Evolutionary conservation across 2,797 vertebrate genomes (phyloP), one percentile per base, ranked within the genome.

Genomic region (Myoxocephalus aenaeus): DNA sequence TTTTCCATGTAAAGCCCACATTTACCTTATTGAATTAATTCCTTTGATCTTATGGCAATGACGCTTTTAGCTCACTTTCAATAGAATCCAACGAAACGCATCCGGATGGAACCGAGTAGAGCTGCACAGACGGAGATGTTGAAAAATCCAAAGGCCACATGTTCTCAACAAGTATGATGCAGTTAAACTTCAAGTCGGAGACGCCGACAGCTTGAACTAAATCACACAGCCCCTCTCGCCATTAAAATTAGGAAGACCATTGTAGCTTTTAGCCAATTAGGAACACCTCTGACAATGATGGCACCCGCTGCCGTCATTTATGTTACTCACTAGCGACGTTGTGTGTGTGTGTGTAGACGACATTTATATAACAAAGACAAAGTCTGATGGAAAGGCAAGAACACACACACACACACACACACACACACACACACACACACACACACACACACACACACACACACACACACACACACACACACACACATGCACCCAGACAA

Each of bases 261-360:
- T 14, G 66, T 54, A 53, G 46, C 63, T 81, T 86, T 67, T 34
- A 51, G 56, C 81, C 81, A 91, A 82, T 88, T 86, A 87, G 78
- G 73, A 81, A 82, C 84, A 90, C 86, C 79, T 83, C 77, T 75
- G 79, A 90, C 81, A 87, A 82, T 75, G 61, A 87, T 79, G 40
- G 74, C 78, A 68, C 70, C 77, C 32, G 46, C 79, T 81, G 75
- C 89, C 77, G 83, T 87, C 80, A 88, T 90, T 86, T 87, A 62
- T 64, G 76, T 69, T 76, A 67, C 77, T 83, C 67, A 77, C 68
- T 64, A 50, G 59, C 64, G 65, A 62, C 74, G 70, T 44, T 12
- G 44, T 70, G 64, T 70, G 54, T 70, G 64, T 70, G 54, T 40
- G 46, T 48, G 46, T 42, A 56, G 36, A 65, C 40, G 34, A 65